These are phyloP conservation scores for Nothura maculosa DNA, from an alignment of 2,797 vertebrate species.

Conservation along the genomic window DNA sequence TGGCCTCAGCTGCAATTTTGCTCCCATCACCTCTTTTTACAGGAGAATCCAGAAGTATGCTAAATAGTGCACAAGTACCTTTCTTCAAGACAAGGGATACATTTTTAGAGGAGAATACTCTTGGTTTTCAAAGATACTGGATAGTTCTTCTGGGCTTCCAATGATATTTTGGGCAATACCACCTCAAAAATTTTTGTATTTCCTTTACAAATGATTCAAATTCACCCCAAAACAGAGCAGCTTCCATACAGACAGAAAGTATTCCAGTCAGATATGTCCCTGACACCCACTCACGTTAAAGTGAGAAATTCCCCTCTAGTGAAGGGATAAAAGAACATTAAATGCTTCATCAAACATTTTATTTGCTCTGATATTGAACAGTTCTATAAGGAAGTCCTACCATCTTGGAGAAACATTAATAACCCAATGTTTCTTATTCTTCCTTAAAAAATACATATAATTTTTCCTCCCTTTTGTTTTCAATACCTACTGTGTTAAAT, in stretches of 20 bases:
- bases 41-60: background rate
- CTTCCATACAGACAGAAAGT: background rate
- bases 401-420: background rate
- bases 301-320: background rate
- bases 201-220: background rate
- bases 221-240: background rate
- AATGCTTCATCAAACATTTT: background rate
- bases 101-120: background rate
- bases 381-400: background rate
- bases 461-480: background rate
- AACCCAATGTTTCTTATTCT: background rate
- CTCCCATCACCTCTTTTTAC: background rate
- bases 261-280: background rate
- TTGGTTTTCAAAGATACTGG: background rate
- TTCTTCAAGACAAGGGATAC: background rate
- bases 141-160: background rate
- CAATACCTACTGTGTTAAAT: background rate
- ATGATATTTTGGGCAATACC: background rate
- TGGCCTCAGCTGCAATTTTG: background rate
- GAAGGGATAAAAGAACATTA: background rate
- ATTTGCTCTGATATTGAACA: background rate
- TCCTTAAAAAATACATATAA: background rate
- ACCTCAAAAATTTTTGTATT: background rate
- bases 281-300: background rate
- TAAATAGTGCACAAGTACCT: background rate